Base-by-base conservation (phyloP, 2,113 vertebrate species). In the Thamnophis sirtalis region DNA sequence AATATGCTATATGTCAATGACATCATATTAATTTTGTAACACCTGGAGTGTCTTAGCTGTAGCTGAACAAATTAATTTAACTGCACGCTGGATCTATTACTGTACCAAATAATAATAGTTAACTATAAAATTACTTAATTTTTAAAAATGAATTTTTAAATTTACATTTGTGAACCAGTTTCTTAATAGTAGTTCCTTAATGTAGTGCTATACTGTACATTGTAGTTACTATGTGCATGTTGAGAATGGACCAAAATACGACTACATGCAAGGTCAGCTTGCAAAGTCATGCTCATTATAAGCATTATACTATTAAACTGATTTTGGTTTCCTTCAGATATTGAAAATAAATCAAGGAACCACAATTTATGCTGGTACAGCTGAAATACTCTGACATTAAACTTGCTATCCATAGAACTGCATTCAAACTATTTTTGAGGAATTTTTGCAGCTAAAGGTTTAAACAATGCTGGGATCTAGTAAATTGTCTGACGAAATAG, bases 21-120 rank as follows among this genome's bases (percentile, higher is more conserved):
- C 38, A 92, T 96, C 60, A 86, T 91, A 94, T 92, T 94, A 95
- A 85, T 91, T 96, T 91, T 96, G 10, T 92, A 95, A 95, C 86
- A 95, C 86, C 92, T 96, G 95, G 60, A 96, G 85, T 89, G 60
- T 92, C 22, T 94, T 95, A 93, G 92, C n/a, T 94, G 11, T 53
- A 95, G 93, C 53, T 43, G 24, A 24, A 93, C 15, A 86, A 91
- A 91, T 95, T 95, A 94, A 95, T 95, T 55, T 93, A 15, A 80
- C 95, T 92, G 92, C 21, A 43, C 68, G 90, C 13, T 56, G 91
- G 88, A 85, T 87, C 49, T 84, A 7, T 91, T 91, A 68, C 63
- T 68, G 13, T 68, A 93, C 54, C 80, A 10, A 95, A 93, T 24
- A 1, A 53, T 92, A 95, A 9, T 28, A 84, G 91, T 95, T 93